Base-by-base conservation (phyloP, 2,113 vertebrate species). In the Calyptommatus sinebrachiatus region DNA sequence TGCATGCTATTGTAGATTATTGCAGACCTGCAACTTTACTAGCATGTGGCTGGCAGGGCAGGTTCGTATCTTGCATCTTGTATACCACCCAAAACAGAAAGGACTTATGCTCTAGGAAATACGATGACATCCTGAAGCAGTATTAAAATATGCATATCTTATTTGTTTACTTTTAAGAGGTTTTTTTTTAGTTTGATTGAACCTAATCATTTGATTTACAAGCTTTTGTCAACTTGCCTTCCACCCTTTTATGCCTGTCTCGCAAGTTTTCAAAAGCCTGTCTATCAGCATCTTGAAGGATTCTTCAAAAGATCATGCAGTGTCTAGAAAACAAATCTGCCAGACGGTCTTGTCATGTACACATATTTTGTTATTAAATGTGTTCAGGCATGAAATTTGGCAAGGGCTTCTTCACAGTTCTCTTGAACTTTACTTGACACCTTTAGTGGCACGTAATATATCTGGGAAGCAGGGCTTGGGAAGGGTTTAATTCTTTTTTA, bases 381-480 rank as follows among this genome's bases (percentile, higher is more conserved):
- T 94, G 95, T 96, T 93, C 66, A 63, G 93, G 93, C 95, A 96
- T 88, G 95, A 96, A 84, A 94, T 92, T 92, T 93, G 93, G 94
- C 91, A 93, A n/a, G 74, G 6, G 87, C 85, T 91, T 92, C 84
- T 90, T 92, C 91, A 81, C 85, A 93, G 85, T 83, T 91, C 83
- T 91, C 87, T 78, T 96, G 95, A 96, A 96, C 95, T 96, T 92
- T 94, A 84, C 89, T 88, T 96, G 95, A 96, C 95, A 96, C 94
- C 89, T 92, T 85, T 84, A 87, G 88, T 89, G 87, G 91, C 94
- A 95, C 83, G 68, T 91, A 93, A 90, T 88, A 57, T 81, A 88
- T 89, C 88, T 89, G 81, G 83, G 88, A 71, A 76, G 84, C 78
- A 80, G 80, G 80, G 72, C 78, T 89, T 77, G 80, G 84, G 86